Percentiles rank a stretch among this genome's conserved stretches.
phyloP scores from a whole-genome alignment of 2,888 invertebrate species.

The Strigamia transsilvanica region DNA sequence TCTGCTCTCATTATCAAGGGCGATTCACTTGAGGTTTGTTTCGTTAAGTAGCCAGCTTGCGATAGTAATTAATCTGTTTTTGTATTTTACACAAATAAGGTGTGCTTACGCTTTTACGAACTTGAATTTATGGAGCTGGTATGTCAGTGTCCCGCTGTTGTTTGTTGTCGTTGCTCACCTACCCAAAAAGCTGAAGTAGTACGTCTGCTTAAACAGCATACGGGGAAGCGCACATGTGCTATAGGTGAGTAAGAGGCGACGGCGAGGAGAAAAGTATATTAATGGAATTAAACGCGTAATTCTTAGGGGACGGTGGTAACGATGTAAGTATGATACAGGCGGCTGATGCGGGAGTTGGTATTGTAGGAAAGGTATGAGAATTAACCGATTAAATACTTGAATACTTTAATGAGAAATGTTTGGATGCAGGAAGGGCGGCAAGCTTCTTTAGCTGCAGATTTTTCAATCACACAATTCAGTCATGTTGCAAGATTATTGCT shows the following conservation, averaged over 20 bases:
- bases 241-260: constrained; percentile 56
- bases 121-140: constrained; percentile 78
- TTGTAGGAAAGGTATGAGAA: constrained; percentile 73
- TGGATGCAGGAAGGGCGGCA: constrained; percentile 65
- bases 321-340: constrained; percentile 76
- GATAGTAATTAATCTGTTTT: neutral
- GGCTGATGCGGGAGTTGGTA: constrained; percentile 74
- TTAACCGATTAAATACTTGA: neutral
- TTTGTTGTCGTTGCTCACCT: constrained; percentile 78
- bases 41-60: constrained; percentile 5
- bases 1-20: constrained; percentile 75
- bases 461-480: constrained; percentile 90
- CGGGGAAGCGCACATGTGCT: constrained; percentile 66
- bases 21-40: constrained; percentile 71
- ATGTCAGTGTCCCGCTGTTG: constrained; percentile 76
- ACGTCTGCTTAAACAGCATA: constrained; percentile 72
- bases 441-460: constrained; percentile 95
- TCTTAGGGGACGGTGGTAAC: constrained; percentile 73
- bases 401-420: constrained; percentile 31
- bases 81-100: constrained; percentile 59
- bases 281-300: neutral
- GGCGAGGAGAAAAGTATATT: neutral
- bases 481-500: constrained; percentile 80
- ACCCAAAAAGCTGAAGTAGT: constrained; percentile 78
- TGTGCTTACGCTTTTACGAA: constrained; percentile 76